Percentiles rank a stretch among this genome's conserved stretches.
Evolutionary conservation across 2,797 vertebrate genomes (phyloP).

Genomic region (Acanthurus leucopareius): DNA sequence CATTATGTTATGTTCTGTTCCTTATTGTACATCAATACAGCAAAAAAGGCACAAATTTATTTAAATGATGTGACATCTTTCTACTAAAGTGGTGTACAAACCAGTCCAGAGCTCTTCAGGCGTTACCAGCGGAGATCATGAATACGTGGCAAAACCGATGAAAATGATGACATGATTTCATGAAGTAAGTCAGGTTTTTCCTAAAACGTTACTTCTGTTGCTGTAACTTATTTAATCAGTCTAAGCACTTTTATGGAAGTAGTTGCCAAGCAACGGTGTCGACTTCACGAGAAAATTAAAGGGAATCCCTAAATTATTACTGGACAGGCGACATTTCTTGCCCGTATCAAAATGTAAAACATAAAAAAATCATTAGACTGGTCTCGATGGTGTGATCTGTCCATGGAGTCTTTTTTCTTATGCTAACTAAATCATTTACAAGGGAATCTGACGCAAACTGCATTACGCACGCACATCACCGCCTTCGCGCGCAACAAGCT

Average conservation of each 20-base stretch:
- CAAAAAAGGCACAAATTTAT: background rate
- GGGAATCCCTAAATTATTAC: background rate
- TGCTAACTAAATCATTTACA: constrained; percentile 6
- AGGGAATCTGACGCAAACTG: background rate
- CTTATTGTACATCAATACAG: background rate
- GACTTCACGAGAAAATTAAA: constrained; percentile 15
- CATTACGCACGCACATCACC: constrained; percentile 38
- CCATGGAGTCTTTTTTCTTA: background rate
- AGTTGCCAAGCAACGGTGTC: constrained; percentile 88
- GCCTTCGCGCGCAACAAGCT: constrained; percentile 40
- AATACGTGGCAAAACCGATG: background rate
- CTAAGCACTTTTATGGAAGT: constrained; percentile 85
- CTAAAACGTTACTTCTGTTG: background rate
- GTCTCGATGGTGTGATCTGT: background rate
- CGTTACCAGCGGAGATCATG: background rate
- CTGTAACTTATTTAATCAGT: constrained; percentile 72
- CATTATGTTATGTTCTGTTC: background rate
- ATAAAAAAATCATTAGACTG: background rate
- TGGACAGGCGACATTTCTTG: background rate
- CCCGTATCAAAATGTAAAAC: background rate
- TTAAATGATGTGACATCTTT: constrained; percentile 4
- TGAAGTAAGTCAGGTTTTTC: background rate
- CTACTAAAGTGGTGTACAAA: constrained; percentile 13
- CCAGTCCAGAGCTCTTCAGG: background rate
- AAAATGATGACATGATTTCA: background rate